These are phyloP conservation scores for Amiota communis DNA, from an alignment of 2,888 invertebrate genomes.

Conservation along the genomic window DNA sequence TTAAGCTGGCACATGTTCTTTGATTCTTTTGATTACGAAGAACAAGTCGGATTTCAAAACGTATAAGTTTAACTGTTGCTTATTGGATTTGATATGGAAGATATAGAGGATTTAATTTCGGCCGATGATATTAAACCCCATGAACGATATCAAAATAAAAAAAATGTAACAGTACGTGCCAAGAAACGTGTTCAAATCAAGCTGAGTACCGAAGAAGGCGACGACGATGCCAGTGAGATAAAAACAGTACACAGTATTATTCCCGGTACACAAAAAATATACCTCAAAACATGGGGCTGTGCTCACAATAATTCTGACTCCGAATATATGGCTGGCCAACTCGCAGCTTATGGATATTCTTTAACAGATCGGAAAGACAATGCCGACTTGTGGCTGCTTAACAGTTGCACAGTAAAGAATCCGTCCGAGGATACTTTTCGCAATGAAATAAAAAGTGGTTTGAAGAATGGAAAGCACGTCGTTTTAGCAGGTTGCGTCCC, in stretches of 20 bases:
- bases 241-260: slow-evolving; percentile 76
- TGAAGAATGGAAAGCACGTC: slow-evolving; percentile 83
- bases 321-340: slow-evolving; percentile 98
- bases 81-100: slow-evolving; percentile 76
- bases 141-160: slow-evolving; percentile 82
- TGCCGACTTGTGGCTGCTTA: slow-evolving; percentile 95
- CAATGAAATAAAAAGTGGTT: slow-evolving; percentile 88
- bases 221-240: slow-evolving; percentile 57
- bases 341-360: slow-evolving; percentile 90
- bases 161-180: slow-evolving; percentile 80
- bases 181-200: slow-evolving; percentile 73
- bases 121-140: slow-evolving; percentile 86
- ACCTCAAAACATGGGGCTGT: slow-evolving; percentile 97
- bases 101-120: slow-evolving; percentile 89
- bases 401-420: slow-evolving; percentile 98
- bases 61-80: too few species aligned
- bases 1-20: too few species aligned
- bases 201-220: slow-evolving; percentile 29
- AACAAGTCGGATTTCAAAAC: too few species aligned
- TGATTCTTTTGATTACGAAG: too few species aligned
- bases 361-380: slow-evolving; percentile 85
- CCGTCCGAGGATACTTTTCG: slow-evolving; percentile 96
- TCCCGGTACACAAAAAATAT: slow-evolving; percentile 85
- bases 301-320: slow-evolving; percentile 98
- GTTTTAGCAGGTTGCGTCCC: slow-evolving; percentile 99